Evolutionary conservation across 2,888 invertebrate species (phyloP).

Genomic region (Watsonalla cultraria): DNA sequence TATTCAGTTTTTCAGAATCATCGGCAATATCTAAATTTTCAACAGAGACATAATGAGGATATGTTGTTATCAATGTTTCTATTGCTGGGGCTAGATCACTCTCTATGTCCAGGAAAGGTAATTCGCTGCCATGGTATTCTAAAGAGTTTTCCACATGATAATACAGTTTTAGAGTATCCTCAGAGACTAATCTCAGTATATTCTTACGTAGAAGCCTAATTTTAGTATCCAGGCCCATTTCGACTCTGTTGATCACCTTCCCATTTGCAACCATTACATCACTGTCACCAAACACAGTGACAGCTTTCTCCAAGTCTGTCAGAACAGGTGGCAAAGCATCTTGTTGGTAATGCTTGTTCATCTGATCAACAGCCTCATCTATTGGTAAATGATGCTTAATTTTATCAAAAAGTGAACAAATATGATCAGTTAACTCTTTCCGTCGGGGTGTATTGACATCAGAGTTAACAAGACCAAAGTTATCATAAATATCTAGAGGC

Average conservation of each 20-base stretch:
- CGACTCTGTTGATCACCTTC: conserved; percentile 80
- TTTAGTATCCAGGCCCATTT: conserved; percentile 81
- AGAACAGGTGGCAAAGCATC: conserved; percentile 93
- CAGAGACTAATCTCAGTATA: conserved; percentile 81
- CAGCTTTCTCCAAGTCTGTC: conserved; percentile 80
- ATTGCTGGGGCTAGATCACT: conserved; percentile 83
- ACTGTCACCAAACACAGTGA: conserved; percentile 86
- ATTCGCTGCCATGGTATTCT: conserved; percentile 90
- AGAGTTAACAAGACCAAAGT: conserved; percentile 85
- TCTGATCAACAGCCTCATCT: conserved; percentile 91
- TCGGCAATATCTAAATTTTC: conserved; percentile 83
- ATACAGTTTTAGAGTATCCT: conserved; percentile 83
- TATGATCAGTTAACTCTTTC: conserved; percentile 68
- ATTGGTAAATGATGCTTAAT: conserved; percentile 80
- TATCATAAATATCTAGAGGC: conserved; percentile 86
- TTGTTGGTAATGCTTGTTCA: conserved; percentile 90
- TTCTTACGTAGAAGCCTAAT: conserved; percentile 79
- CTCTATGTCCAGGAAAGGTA: conserved; percentile 83
- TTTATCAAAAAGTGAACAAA: conserved; percentile 77
- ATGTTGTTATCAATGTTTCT: conserved; percentile 83
- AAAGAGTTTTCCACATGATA: conserved; percentile 91
- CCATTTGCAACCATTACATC: conserved; percentile 82
- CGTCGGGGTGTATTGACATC: conserved; percentile 68
- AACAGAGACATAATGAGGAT: conserved; percentile 87
- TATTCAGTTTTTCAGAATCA: conserved; percentile 81